Evolutionary conservation across 1,140 invertebrate genomes (phyloP), one percentile per base, ranked within the genome.

Genomic region (Zaprionus africanus): DNA sequence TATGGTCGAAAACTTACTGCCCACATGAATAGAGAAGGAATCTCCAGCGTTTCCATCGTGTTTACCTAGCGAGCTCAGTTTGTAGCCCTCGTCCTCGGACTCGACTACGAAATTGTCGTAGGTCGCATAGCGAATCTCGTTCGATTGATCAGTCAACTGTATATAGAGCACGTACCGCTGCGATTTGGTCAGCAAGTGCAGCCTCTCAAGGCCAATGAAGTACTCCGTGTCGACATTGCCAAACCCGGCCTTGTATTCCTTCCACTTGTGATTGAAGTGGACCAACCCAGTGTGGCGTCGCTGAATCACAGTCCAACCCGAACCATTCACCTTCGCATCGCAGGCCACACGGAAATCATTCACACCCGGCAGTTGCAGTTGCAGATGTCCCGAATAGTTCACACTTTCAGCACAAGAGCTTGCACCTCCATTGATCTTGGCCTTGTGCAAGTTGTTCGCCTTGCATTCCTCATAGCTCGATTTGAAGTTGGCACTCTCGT

Each of bases 21-120:
- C 41, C 22, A 49, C 13, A 28, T 61, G 59, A 11, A 24, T 26
- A n/a, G 19, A 7, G 0, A 61, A 4, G 11, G 26, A 43, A 13
- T 61, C 24, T 11, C 4, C 22, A n/a, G 51, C 12, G 34, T 38
- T 56, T 26, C 67, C 26, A 43, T 36, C 12, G 46, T 62, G 26
- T 13, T 31, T 5, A 49, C 43, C 43, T 15, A 61, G 2, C 5
- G 19, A 28, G 19, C 61, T 70, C 4, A 70, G 38, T 43, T 43
- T 19, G n/a, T 56, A 70, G 24, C 17, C 53, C 13, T 70, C 34
- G 6, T 28, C 0, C 9, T 38, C 34, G 2, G 22, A 24, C 7
- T 36, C 67, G 11, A 70, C 13, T 9, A 22, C 58, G 34, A 70
- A 70, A 13, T 62, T 41, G 31, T 56, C 59, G 9, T 70, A 70